Conservation (phyloP, 2,888 invertebrate species). For the Sussaba pulchella region DNA sequence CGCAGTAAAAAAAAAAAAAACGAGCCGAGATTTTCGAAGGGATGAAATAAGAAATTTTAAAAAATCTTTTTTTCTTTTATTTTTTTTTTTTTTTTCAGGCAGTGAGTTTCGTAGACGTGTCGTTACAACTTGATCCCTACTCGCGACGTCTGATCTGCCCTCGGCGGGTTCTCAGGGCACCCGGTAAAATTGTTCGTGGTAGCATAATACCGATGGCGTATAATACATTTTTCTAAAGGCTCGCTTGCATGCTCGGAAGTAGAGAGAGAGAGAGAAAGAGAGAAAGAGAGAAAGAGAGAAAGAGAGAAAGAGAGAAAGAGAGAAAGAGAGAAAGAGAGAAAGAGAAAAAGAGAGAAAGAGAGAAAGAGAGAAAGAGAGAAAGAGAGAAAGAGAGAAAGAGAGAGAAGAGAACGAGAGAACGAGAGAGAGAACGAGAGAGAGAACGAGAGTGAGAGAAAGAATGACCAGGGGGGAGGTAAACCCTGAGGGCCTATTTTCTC, state of each 20-base stretch:
- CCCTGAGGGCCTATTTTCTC: conserved; percentile 78
- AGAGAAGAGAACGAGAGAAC: neutral
- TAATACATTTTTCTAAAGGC: conserved; percentile 50
- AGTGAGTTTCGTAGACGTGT: conserved; percentile 34
- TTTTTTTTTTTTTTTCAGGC: conserved; percentile 14
- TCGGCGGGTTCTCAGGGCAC: conserved; percentile 17
- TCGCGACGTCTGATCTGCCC: conserved; percentile 14
- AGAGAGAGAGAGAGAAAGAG: no score
- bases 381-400: neutral
- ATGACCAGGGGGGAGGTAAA: neutral
- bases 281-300: no score
- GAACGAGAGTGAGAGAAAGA: neutral
- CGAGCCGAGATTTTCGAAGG: neutral
- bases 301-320: neutral
- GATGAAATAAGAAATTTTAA: conserved; percentile 56
- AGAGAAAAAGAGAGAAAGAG: neutral
- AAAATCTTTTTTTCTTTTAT: conserved; percentile 29
- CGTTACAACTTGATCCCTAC: conserved; percentile 50
- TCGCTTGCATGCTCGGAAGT: no score
- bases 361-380: neutral
- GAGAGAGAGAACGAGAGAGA: neutral
- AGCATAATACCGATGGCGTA: conserved; percentile 54
- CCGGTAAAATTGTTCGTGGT: conserved; percentile 61
- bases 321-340: conserved; percentile 2
- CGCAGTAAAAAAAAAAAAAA: neutral